Base-by-base conservation (phyloP, 1,140 invertebrate species). In the Araneus ventricosus region DNA sequence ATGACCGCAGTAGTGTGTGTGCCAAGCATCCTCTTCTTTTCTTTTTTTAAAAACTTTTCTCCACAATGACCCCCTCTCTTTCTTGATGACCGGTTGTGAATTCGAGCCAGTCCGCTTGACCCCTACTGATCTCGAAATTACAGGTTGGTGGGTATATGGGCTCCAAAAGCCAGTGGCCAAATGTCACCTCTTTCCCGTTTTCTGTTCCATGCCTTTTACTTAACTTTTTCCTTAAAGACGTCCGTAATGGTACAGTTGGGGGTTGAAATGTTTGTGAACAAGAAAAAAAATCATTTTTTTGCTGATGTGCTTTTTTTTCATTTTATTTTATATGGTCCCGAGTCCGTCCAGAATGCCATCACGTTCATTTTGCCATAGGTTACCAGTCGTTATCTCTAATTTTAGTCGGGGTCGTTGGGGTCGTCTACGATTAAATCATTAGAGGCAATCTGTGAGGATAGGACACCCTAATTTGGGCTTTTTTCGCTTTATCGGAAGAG, bases 391-490 rank as follows among this genome's bases (percentile, higher is more conserved):
- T 86, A 86, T 59, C 87, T 63, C 59, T 39, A 88, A 88, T 88
- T 88, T 75, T 10, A 37, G 30, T 61, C 5, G 14, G 30, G 84
- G 84, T 86, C 52, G 20, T 61, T 88, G 17, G 39, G 63, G 17
- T 75, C 57, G 63, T 34, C n/a, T 61, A 63, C 34, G 87, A 88
- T 88, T 88, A 88, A 88, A 88, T 88, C 87, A 88, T 88, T 88
- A 88, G 45, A 63, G 24, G 30, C 52, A 88, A 88, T 70, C 87
- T 67, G 37, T 41, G 8, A 45, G 82, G 39, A 84, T 57, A 27
- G 63, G 34, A 70, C 30, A 86, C 84, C 20, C 57, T 86, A 88
- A 88, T 88, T 52, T 70, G 17, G 37, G 20, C 41, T 41, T 84
- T 82, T 82, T 45, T 82, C 20, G 80, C 34, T 41, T 84, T 84